Conservation (phyloP, 2,888 invertebrate species). For the Carcina quercana region DNA sequence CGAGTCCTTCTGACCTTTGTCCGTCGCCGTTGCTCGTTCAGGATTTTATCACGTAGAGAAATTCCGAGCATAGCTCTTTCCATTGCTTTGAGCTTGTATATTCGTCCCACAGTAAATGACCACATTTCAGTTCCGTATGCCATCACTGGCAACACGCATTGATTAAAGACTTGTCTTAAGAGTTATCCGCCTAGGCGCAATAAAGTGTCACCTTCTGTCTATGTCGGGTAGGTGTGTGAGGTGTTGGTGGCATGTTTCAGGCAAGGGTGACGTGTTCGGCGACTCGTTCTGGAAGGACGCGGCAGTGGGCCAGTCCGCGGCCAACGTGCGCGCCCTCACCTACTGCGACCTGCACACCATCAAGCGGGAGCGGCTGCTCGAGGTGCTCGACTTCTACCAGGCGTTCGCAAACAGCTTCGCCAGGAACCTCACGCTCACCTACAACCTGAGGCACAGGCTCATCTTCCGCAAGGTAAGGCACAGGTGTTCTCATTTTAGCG, state of each 20-base stretch:
- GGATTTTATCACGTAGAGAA: no score
- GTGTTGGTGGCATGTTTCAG: constrained; percentile 60
- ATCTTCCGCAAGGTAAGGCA: constrained; percentile 79
- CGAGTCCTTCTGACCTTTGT: no score
- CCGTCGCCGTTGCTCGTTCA: no score
- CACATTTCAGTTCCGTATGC: no score
- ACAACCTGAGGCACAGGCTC: constrained; percentile 97
- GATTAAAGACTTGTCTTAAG: no score
- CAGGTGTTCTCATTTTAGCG: no score
- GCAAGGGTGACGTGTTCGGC: constrained; percentile 99
- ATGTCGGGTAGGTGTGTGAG: background rate
- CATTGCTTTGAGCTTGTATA: no score
- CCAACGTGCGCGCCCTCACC: constrained; percentile 98
- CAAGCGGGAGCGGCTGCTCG: constrained; percentile 94
- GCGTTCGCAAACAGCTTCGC: constrained; percentile 99
- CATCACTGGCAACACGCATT: no score
- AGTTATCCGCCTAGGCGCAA: no score
- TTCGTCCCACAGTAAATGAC: no score
- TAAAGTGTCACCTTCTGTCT: no score
- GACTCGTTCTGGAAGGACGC: constrained; percentile 99
- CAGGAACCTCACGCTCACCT: constrained; percentile 97
- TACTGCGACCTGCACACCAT: constrained; percentile 99
- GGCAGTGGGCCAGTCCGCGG: constrained; percentile 97
- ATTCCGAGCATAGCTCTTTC: no score
- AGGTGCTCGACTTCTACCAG: constrained; percentile 99